These are phyloP conservation scores for Carassius carassius DNA, from an alignment of 2,113 vertebrate species.

Conservation along the genomic window DNA sequence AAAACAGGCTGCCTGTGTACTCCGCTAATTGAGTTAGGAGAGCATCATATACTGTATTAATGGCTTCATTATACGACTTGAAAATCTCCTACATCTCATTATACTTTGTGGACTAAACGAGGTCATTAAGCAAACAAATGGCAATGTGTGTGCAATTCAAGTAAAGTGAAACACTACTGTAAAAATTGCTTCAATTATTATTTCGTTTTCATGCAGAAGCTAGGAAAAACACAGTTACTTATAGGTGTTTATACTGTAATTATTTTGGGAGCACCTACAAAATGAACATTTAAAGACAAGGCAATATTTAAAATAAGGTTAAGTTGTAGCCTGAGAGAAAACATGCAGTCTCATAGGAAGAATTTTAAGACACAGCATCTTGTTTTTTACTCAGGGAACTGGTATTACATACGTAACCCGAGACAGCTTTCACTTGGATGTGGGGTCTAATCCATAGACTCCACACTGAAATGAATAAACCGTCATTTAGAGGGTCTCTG, in stretches of 20 bases:
- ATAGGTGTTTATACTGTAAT: conserved; percentile 3
- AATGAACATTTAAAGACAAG: not conserved
- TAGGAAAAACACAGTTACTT: not conserved
- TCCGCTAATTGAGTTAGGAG: conserved; percentile 16
- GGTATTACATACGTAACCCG: not conserved
- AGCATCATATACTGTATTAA: conserved; percentile 19
- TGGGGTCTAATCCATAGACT: not conserved
- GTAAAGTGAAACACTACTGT: conserved; percentile 24
- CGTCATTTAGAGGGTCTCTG: not conserved
- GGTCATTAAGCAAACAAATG: conserved; percentile 42
- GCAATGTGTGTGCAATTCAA: not conserved
- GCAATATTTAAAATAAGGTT: not conserved
- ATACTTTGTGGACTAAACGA: conserved; percentile 44
- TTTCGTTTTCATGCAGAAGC: not conserved
- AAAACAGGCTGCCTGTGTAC: conserved; percentile 40
- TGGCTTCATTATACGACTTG: conserved; percentile 50
- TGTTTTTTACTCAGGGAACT: not conserved
- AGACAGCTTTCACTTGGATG: not conserved
- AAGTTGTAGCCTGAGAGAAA: not conserved
- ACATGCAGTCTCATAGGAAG: not conserved
- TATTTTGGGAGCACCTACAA: not conserved
- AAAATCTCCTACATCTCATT: conserved; percentile 42
- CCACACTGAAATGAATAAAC: not conserved
- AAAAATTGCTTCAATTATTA: conserved; percentile 15
- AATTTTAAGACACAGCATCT: not conserved